These are phyloP conservation scores for Lasioglossum zephyrum DNA, from an alignment of 2,888 invertebrate genomes.

Conservation along the genomic window DNA sequence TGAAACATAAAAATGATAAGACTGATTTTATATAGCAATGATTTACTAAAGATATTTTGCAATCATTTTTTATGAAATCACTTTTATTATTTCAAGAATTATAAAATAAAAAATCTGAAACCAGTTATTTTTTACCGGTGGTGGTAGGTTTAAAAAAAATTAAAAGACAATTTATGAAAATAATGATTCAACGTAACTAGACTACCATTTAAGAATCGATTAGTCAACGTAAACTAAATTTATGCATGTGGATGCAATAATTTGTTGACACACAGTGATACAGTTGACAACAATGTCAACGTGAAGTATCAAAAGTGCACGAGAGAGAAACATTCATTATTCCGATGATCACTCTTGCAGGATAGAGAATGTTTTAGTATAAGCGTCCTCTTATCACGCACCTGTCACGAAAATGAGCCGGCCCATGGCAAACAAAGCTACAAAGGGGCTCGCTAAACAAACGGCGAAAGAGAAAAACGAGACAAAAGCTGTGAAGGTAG, in stretches of 20 bases:
- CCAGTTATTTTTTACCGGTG: too few species aligned
- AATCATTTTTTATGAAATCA: too few species aligned
- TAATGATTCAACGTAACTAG: neutral
- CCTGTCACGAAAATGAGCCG: neutral
- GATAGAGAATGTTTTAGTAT: neutral
- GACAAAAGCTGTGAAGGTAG: conserved; percentile 12
- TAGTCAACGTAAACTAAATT: neutral
- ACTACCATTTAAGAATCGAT: neutral
- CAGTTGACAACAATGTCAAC: neutral
- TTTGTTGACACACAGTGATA: neutral
- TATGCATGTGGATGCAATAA: neutral
- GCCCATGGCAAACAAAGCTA: neutral
- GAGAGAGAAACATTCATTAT: neutral
- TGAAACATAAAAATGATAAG: too few species aligned
- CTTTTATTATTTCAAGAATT: too few species aligned
- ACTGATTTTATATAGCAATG: too few species aligned
- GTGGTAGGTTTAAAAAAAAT: too few species aligned
- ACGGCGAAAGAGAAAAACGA: neutral
- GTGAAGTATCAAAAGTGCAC: neutral
- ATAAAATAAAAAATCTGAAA: too few species aligned
- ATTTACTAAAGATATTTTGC: too few species aligned
- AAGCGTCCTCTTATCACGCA: neutral
- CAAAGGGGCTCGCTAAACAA: conserved; percentile 12
- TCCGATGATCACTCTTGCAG: neutral
- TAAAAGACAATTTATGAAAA: neutral